phyloP scores from a whole-genome alignment of 1,140 invertebrate species.

The Drosophila nannoptera region DNA sequence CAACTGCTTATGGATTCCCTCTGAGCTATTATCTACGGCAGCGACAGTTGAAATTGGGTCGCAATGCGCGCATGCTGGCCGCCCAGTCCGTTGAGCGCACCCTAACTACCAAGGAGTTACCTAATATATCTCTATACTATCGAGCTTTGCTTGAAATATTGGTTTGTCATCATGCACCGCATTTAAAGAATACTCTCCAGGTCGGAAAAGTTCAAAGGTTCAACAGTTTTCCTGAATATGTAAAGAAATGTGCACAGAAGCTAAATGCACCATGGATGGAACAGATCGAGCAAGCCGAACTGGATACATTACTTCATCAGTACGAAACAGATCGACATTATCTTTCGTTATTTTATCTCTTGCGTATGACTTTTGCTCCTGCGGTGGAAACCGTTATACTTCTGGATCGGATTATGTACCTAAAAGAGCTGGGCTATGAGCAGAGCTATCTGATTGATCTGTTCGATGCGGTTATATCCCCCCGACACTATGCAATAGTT shows the following conservation, averaged over 20 bases:
- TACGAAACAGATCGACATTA: slow-evolving; percentile 81
- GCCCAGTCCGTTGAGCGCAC: slow-evolving; percentile 87
- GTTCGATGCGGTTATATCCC: slow-evolving; percentile 88
- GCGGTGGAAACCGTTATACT: slow-evolving; percentile 91
- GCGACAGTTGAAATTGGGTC: slow-evolving; percentile 82
- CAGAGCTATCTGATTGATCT: slow-evolving; percentile 85
- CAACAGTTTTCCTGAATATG: slow-evolving; percentile 83
- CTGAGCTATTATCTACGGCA: slow-evolving; percentile 83
- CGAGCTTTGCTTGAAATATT: slow-evolving; percentile 86
- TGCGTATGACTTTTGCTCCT: slow-evolving; percentile 89
- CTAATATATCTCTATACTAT: slow-evolving; percentile 84
- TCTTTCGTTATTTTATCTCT: slow-evolving; percentile 89
- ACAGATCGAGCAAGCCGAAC: slow-evolving; percentile 64
- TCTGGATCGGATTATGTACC: slow-evolving; percentile 89
- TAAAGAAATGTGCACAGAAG: slow-evolving; percentile 80
- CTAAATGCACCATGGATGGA: slow-evolving; percentile 51
- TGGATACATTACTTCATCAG: slow-evolving; percentile 80
- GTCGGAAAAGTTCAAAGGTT: slow-evolving; percentile 80
- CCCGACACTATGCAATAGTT: slow-evolving; percentile 87
- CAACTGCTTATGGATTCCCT: slow-evolving; percentile 82
- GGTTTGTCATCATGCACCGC: slow-evolving; percentile 78
- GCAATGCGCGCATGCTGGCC: slow-evolving; percentile 90
- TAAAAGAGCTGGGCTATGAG: slow-evolving; percentile 84
- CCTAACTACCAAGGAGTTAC: slow-evolving; percentile 80
- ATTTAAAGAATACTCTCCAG: slow-evolving; percentile 61